Base-by-base conservation (phyloP, 2,113 vertebrate species). In the Siniperca chuatsi region DNA sequence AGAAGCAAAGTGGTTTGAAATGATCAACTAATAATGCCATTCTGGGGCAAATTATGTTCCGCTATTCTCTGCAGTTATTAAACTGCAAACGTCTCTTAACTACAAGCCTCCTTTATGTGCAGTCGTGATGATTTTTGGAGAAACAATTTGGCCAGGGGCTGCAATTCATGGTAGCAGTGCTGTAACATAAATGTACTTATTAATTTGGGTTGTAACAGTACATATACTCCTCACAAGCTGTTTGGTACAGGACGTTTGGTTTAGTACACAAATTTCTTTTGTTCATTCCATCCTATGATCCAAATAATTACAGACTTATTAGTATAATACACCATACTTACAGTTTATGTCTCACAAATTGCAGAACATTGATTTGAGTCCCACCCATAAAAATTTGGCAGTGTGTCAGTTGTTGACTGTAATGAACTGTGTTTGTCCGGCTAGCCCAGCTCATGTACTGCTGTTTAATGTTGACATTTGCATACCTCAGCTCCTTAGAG, bases 1-100 rank as follows among this genome's bases (percentile, higher is more conserved):
- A 33, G 73, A 82, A 70, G 55, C 60, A 80, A 84, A 87, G 68
- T 82, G 72, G 46, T 79, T 77, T 79, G 37, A 85, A 92, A 83
- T 25, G 29, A 79, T 82, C 46, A 50, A 55, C 81, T 86, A 78
- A 79, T 84, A 78, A 84, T 48, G 65, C 44, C 23, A 50, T 55
- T 87, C 48, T 40, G 52, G 62, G 75, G 86, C 37, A 52, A 72
- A 87, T 81, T 57, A n/a, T 80, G 67, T 21, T 44, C 68, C 42
- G 42, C 44, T 71, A n/a, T 69, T 88, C 37, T 71, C 35, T 54
- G 72, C 44, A 25, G 62, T 58, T 79, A 65, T 72, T 77, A 60
- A 76, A 82, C 50, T n/a, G 68, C 18, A 33, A 79, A 66, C 35
- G n/a, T 29, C 69, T 72, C 21, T 50, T 50, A 57, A 57, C 75